Evolutionary conservation across 2,888 invertebrate species (phyloP), one percentile per base, ranked within the genome.

Genomic region (Dione vanillae): DNA sequence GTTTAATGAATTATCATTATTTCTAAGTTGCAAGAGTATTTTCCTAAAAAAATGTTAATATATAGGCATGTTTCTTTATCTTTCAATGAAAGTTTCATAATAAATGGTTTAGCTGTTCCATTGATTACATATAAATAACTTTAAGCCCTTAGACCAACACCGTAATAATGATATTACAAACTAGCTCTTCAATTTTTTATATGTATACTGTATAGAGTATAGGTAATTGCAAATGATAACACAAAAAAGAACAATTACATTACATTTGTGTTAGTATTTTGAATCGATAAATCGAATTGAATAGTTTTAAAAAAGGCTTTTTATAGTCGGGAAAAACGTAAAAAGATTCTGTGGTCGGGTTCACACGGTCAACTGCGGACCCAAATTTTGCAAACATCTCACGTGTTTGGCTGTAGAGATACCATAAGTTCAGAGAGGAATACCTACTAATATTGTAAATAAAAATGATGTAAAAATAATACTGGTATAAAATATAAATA

Each of bases 351-450:
- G 80, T 82, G 84, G 83, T 83, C 81, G 78, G 83, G 86, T 88
- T 91, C 91, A 88, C 90, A 91, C 89, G 88, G 82, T 80, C 82
- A 80, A 80, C 80, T 81, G 80, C 76, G 79, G 78, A 80, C 75
- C 79, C 80, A 78, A 83, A 85, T 83, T 89, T 89, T 77, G 89
- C 87, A 85, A 87, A 84, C 84, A 81, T 79, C 82, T 87, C 89
- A 89, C 87, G 89, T 88, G 85, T 85, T 75, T 73, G 67, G 37
- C 37, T 74, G 78, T 85, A 84, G 80, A 82, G 82, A 80, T 81
- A 76, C 86, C 74, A 85, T 76, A 43, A 37, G 52, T 37, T 49
- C n/a, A n/a, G 19, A 10, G 6, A 19, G 16, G 40, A 40, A 35
- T 62, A 16, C 35, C 16, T 0, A 19, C 12, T 19, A 0, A 5